phyloP scores from a whole-genome alignment of 2,888 invertebrate genomes.

The Pterostichus niger region DNA sequence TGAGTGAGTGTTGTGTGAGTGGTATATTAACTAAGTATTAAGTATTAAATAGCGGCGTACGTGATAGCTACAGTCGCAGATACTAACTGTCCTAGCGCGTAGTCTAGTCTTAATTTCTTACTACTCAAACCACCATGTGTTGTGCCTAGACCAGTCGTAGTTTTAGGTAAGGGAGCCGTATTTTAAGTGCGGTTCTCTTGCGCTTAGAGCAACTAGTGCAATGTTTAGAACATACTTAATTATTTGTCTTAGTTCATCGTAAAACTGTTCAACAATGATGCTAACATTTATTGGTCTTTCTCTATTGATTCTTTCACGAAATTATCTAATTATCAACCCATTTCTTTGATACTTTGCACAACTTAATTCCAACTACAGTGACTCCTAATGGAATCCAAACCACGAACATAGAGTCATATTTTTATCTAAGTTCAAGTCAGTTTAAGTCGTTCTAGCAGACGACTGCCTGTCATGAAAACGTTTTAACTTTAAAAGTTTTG shows the following conservation, averaged over 20 bases:
- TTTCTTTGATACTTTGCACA: too few species aligned
- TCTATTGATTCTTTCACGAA: too few species aligned
- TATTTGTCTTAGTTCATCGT: background rate
- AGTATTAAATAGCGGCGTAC: background rate
- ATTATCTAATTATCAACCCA: too few species aligned
- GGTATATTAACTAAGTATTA: slow-evolving; percentile 13
- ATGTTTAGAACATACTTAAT: slow-evolving; percentile 18
- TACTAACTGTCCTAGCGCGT: slow-evolving; percentile 25
- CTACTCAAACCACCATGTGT: background rate
- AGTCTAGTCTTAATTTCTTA: slow-evolving; percentile 16
- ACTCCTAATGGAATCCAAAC: too few species aligned
- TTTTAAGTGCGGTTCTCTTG: slow-evolving; percentile 2
- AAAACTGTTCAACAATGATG: background rate
- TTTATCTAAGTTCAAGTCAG: too few species aligned
- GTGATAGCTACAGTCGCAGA: slow-evolving; percentile 34
- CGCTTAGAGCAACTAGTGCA: slow-evolving; percentile 57
- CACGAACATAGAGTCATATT: too few species aligned
- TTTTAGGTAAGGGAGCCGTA: slow-evolving; percentile 7
- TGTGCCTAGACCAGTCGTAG: slow-evolving; percentile 41
- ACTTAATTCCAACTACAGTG: too few species aligned
- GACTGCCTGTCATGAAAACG: too few species aligned
- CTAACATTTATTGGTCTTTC: too few species aligned
- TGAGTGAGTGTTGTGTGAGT: slow-evolving; percentile 59
- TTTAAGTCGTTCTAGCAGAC: too few species aligned
- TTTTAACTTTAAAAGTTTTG: too few species aligned